Evolutionary conservation across 2,888 invertebrate species (phyloP).

Genomic region (Steinernema carpocapsae): DNA sequence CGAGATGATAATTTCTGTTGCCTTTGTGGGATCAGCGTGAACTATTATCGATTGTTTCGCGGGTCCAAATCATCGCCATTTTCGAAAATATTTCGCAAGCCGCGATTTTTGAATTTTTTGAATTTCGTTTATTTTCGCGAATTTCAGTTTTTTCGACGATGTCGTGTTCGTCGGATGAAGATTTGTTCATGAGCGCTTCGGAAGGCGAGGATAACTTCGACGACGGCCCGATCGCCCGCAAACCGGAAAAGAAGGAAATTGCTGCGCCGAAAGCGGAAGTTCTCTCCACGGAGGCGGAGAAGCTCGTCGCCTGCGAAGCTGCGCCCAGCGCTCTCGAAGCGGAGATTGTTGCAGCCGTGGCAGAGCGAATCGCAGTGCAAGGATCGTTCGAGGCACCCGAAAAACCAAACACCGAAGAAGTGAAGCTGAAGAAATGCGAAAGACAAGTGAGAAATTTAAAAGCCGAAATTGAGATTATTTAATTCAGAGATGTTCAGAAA

Average conservation of each 20-base stretch:
- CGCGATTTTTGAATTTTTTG: too few relatives aligned
- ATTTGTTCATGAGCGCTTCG: constrained; percentile 50
- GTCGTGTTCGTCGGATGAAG: constrained; percentile 44
- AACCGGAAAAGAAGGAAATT: constrained; percentile 1
- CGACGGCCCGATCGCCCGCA: background rate
- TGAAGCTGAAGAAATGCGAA: background rate
- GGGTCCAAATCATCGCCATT: too few relatives aligned
- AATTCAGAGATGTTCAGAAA: too few relatives aligned
- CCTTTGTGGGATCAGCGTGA: background rate
- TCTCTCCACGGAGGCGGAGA: background rate
- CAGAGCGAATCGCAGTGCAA: background rate
- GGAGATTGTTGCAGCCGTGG: too few relatives aligned
- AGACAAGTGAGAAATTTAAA: background rate
- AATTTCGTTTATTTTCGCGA: too few relatives aligned
- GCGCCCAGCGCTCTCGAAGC: too few relatives aligned
- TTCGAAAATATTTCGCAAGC: background rate
- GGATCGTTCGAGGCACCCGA: background rate
- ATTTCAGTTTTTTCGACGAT: background rate
- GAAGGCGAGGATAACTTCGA: constrained; percentile 48
- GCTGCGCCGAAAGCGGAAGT: constrained; percentile 1
- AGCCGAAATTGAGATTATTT: background rate
- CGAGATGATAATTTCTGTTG: background rate
- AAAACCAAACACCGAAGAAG: background rate
- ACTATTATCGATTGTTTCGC: constrained; percentile 5
- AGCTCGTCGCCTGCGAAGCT: background rate